These are phyloP conservation scores for Ceratina calcarata DNA, from an alignment of 1,140 invertebrate species.

Conservation along the genomic window DNA sequence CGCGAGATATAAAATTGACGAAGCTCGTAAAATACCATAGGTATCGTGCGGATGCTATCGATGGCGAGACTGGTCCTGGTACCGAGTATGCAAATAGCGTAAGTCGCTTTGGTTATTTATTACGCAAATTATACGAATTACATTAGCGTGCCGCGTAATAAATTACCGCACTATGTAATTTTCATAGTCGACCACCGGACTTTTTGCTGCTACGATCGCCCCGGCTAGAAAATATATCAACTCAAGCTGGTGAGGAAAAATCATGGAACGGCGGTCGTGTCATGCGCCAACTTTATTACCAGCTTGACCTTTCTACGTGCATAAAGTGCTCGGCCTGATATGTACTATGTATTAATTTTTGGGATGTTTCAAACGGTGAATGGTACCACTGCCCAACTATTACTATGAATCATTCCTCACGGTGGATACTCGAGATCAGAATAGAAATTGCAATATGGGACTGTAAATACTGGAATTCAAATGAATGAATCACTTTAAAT, in stretches of 20 bases:
- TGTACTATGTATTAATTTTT: slow-evolving; percentile 11
- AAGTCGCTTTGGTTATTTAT: slow-evolving; percentile 42
- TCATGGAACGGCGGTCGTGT: slow-evolving; percentile 2
- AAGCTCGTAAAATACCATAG: slow-evolving; percentile 28
- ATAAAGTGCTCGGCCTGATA: background rate
- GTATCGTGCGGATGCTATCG: slow-evolving; percentile 25
- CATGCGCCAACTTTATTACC: slow-evolving; percentile 3
- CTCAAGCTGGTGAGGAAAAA: background rate
- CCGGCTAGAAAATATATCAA: slow-evolving; percentile 30
- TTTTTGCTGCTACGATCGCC: slow-evolving; percentile 13
- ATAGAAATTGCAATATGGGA: background rate
- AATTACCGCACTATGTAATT: slow-evolving; percentile 39
- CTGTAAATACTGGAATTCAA: too few species aligned
- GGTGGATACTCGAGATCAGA: background rate
- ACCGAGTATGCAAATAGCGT: slow-evolving; percentile 48
- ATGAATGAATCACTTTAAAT: too few species aligned
- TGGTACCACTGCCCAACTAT: background rate
- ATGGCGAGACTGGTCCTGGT: slow-evolving; percentile 12
- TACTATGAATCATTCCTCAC: background rate
- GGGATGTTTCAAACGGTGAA: background rate
- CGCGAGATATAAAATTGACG: slow-evolving; percentile 14
- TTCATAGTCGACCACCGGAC: background rate
- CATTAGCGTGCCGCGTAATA: slow-evolving; percentile 24
- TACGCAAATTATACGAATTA: slow-evolving; percentile 47
- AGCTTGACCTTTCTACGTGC: slow-evolving; percentile 2